Conservation (phyloP, 2,113 vertebrate genomes). For the Actenoides hombroni region DNA sequence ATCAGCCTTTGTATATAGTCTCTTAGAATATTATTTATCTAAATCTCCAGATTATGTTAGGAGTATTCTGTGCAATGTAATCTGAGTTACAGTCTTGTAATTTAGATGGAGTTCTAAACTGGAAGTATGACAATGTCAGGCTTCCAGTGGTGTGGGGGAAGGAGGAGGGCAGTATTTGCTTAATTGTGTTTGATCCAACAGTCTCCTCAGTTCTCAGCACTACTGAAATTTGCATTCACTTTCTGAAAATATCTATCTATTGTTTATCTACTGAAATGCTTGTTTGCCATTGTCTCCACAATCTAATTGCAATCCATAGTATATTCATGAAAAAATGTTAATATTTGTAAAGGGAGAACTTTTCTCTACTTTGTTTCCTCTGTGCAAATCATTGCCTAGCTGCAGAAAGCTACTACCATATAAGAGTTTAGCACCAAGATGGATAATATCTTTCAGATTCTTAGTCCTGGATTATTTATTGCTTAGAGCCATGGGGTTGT, state of each 20-base stretch:
- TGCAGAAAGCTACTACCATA: neutral
- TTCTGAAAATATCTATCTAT: neutral
- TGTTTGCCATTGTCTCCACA: neutral
- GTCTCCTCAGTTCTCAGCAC: neutral
- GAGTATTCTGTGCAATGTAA: neutral
- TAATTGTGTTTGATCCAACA: neutral
- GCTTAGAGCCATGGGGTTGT: neutral
- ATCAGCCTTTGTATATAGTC: neutral
- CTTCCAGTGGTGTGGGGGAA: neutral
- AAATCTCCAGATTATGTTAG: neutral
- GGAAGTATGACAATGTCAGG: neutral
- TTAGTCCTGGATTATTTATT: neutral
- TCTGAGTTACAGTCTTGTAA: neutral
- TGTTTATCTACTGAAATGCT: neutral
- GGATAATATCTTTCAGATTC: neutral
- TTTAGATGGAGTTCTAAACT: neutral
- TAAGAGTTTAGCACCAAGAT: neutral
- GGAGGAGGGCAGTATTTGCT: rapidly evolving
- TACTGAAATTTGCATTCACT: neutral
- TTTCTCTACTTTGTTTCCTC: neutral
- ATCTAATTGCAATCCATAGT: neutral
- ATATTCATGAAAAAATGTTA: neutral
- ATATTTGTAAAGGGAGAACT: neutral
- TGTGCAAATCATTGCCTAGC: neutral
- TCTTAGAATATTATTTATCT: neutral